Percentiles rank a stretch among this genome's conserved stretches.
These are phyloP conservation scores for Exaiptasia diaphana DNA, from an alignment of 64 coral and sea anemone species.

Conservation along the genomic window DNA sequence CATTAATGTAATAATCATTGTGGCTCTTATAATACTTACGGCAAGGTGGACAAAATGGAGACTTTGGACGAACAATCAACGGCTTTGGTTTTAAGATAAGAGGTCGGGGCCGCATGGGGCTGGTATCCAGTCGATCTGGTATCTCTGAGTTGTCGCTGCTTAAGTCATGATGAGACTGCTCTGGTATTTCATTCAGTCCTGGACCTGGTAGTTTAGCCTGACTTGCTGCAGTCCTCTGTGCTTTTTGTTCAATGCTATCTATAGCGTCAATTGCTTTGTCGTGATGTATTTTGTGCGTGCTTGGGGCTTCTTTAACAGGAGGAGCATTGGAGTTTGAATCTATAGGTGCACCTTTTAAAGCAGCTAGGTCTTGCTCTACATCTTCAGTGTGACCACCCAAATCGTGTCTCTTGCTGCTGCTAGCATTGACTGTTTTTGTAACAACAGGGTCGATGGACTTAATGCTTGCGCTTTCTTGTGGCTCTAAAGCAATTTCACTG, in stretches of 20 bases:
- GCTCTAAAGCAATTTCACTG: too few relatives aligned
- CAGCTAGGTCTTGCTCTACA: background rate
- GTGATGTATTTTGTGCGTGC: background rate
- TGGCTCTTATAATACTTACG: slow-evolving; percentile 5
- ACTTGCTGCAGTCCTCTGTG: background rate
- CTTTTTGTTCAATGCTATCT: background rate
- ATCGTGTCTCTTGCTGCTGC: background rate
- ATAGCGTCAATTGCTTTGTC: background rate
- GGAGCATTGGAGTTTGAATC: background rate
- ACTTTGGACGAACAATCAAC: too few relatives aligned
- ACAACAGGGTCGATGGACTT: too few relatives aligned
- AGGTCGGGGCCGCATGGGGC: background rate
- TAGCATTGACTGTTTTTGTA: background rate
- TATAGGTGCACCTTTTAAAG: background rate
- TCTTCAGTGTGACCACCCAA: background rate
- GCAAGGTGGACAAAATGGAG: slow-evolving; percentile 8
- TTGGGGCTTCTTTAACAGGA: background rate
- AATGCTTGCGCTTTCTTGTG: too few relatives aligned
- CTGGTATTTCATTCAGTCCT: too few relatives aligned
- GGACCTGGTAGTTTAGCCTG: background rate
- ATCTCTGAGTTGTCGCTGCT: too few relatives aligned
- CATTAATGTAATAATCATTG: too few relatives aligned
- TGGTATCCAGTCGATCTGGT: too few relatives aligned
- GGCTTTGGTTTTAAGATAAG: too few relatives aligned
- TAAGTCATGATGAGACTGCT: too few relatives aligned